Percentiles rank a stretch among this genome's conserved stretches.
Evolutionary conservation across 1,140 invertebrate genomes (phyloP).

Genomic region (Drosophila aff.): DNA sequence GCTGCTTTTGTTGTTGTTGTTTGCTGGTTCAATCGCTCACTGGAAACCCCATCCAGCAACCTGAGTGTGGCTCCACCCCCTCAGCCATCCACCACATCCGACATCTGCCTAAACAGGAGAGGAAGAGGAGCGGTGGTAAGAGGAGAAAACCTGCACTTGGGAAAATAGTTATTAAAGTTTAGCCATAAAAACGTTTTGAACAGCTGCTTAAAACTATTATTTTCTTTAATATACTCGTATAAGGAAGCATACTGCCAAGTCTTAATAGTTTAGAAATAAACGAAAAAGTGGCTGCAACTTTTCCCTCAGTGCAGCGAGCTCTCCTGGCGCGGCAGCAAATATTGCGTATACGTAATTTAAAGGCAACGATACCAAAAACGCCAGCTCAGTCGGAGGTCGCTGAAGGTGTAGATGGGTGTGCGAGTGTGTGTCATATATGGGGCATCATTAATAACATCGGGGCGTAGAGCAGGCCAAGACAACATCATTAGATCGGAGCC

Average conservation of each 20-base stretch:
- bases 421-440: constrained; percentile 63
- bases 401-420: constrained; percentile 15
- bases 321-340: constrained; percentile 56
- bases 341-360: constrained; percentile 78
- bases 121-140: constrained; percentile 1
- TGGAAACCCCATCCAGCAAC: constrained; percentile 24
- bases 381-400: constrained; percentile 13
- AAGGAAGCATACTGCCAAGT: neutral
- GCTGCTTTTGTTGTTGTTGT: constrained; percentile 29
- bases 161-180: neutral
- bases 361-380: constrained; percentile 58
- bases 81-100: constrained; percentile 62
- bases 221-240: no score
- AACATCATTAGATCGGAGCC: constrained; percentile 69
- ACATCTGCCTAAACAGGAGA: constrained; percentile 67
- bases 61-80: neutral
- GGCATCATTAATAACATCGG: constrained; percentile 77
- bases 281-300: neutral
- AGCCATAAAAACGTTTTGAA: neutral
- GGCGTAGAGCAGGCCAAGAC: constrained; percentile 44
- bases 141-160: constrained; percentile 10
- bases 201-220: no score
- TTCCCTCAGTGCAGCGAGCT: constrained; percentile 31
- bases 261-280: neutral
- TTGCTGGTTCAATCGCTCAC: constrained; percentile 74